Conservation (phyloP, 1,140 invertebrate genomes). For the Dreissena rostriformis region DNA sequence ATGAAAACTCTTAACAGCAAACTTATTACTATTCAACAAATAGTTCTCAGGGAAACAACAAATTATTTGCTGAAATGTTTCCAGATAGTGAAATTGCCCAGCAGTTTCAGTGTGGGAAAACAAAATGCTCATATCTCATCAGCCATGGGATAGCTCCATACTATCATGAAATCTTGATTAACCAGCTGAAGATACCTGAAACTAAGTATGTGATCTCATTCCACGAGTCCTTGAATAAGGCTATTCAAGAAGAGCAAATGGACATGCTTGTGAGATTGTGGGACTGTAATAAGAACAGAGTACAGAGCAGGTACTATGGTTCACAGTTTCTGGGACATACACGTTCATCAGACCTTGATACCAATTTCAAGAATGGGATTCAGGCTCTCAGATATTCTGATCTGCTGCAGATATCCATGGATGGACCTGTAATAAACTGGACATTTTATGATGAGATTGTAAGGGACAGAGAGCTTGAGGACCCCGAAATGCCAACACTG, state of each 20-base stretch:
- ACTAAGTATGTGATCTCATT: conserved; percentile 51
- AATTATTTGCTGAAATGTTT: conserved; percentile 50
- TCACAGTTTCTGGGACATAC: conserved; percentile 61
- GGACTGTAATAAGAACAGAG: conserved; percentile 42
- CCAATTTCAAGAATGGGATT: conserved; percentile 48
- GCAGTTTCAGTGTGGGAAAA: conserved; percentile 45
- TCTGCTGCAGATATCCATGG: conserved; percentile 64
- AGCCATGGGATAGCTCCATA: conserved; percentile 39
- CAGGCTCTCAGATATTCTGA: conserved; percentile 19
- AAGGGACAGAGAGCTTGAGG: conserved; percentile 47
- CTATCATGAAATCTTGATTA: conserved; percentile 24
- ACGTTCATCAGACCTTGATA: conserved; percentile 56
- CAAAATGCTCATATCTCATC: conserved; percentile 48
- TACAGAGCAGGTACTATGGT: conserved; percentile 55
- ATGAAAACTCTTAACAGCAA: conserved; percentile 32
- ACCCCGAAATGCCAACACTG: conserved; percentile 32
- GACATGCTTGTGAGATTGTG: conserved; percentile 60
- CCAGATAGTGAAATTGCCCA: conserved; percentile 52
- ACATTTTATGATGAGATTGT: conserved; percentile 60
- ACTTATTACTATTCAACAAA: conserved; percentile 33
- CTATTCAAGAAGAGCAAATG: conserved; percentile 59
- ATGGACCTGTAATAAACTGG: conserved; percentile 66
- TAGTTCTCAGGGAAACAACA: conserved; percentile 8
- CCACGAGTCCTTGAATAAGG: conserved; percentile 62
- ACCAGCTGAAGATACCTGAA: conserved; percentile 4